Evolutionary conservation across 1,140 invertebrate species (phyloP), one percentile per base, ranked within the genome.

Genomic region (Drosophila truncata): DNA sequence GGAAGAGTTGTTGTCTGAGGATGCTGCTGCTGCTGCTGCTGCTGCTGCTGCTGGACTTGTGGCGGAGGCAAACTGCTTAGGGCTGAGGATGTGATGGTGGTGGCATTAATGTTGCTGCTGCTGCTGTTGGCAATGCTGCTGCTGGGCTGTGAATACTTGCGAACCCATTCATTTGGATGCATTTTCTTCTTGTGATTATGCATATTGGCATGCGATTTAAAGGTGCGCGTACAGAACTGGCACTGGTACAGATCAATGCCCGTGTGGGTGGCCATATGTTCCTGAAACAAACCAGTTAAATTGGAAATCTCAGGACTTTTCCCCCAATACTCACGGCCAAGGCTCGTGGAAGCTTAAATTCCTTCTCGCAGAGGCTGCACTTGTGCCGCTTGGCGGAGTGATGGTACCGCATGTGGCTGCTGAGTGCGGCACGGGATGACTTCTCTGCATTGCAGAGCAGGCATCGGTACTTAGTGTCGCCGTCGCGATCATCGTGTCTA

Each of bases 101-200:
- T 44, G 47, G 4, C 16, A 6, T 8, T 44, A 0, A 6, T 44
- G 20, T 6, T 44, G 1, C 7, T 46, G 14, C 2, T 44, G 20
- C 13, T 46, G 20, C 44, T 23, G 20, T 23, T 14, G 11, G 27
- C 50, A 10, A 42, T 37, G 18, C 37, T 60, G 33, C 42, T 78
- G 33, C 61, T 88, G 16, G 85, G 85, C 54, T 91, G 82, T 2
- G 85, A 72, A 9, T 90, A 90, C 37, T 91, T 90, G 3, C 82
- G 63, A 42, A 91, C 85, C 79, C 82, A 93, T 18, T 93, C 92
- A n/a, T 80, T 80, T 0, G 88, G 83, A 75, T 93, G 92, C 67
- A 90, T 82, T 57, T 92, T 91, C 67, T 91, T 92, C 39, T 91
- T 88, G 77, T 93, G 92, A 18, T 91, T 85, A 49, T 92, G 86